Evolutionary conservation across 2,888 invertebrate genomes (phyloP).

Genomic region (Panopea generosa): DNA sequence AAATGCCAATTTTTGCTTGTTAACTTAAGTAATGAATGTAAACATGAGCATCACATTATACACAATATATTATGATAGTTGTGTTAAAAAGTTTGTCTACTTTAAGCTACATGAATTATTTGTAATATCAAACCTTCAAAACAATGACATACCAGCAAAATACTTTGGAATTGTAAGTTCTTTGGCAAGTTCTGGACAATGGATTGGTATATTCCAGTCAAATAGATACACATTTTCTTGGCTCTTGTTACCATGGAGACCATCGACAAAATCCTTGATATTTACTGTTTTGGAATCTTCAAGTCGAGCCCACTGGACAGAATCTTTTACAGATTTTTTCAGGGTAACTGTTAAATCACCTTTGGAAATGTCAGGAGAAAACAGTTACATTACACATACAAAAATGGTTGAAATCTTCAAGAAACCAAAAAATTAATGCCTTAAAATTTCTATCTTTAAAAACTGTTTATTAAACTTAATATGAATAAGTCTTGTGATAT

Average conservation of each 20-base stretch:
- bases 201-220: slow-evolving; percentile 82
- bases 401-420: too few species aligned
- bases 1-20: too few species aligned
- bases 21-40: too few species aligned
- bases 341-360: slow-evolving; percentile 68
- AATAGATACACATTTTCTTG: slow-evolving; percentile 73
- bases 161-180: slow-evolving; percentile 79
- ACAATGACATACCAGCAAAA: slow-evolving; percentile 73
- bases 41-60: too few species aligned
- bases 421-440: too few species aligned
- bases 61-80: too few species aligned
- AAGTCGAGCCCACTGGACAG: slow-evolving; percentile 79
- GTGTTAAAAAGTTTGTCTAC: too few species aligned
- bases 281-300: slow-evolving; percentile 67
- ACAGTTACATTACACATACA: neutral
- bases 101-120: neutral
- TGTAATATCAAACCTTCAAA: neutral
- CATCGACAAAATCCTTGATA: slow-evolving; percentile 69
- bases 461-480: too few species aligned
- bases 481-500: too few species aligned
- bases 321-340: slow-evolving; percentile 68
- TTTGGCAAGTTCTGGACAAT: slow-evolving; percentile 76
- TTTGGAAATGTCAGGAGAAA: slow-evolving; percentile 50
- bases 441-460: too few species aligned
- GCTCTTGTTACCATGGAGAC: slow-evolving; percentile 35